These are phyloP conservation scores for Drosophila albomicans DNA, from an alignment of 1,140 invertebrate genomes.

Conservation along the genomic window DNA sequence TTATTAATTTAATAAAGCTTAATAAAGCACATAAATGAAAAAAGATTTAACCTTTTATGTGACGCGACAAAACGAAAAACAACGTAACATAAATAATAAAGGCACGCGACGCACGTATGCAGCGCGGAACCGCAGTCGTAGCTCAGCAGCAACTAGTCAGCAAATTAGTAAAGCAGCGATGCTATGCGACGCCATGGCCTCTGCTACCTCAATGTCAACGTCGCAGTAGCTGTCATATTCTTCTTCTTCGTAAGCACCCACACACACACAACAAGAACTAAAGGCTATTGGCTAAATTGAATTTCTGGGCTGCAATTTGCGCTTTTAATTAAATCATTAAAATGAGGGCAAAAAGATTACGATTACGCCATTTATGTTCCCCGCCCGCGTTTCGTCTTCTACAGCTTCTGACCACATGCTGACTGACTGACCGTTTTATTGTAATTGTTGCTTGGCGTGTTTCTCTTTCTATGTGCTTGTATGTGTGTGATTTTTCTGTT, in stretches of 20 bases:
- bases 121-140: constrained; percentile 1
- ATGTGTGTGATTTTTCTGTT: constrained; percentile 13
- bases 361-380: constrained; percentile 74
- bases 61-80: constrained; percentile 24
- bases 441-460: constrained; percentile 26
- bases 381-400: neutral
- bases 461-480: neutral
- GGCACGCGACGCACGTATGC: constrained; percentile 50
- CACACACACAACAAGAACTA: constrained; percentile 27
- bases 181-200: constrained; percentile 19
- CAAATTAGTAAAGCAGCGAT: constrained; percentile 15
- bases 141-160: neutral
- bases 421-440: constrained; percentile 10
- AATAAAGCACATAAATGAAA: constrained; percentile 20
- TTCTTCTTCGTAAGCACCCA: constrained; percentile 29
- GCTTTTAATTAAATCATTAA: constrained; percentile 81
- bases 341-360: constrained; percentile 78
- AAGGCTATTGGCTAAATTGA: constrained; percentile 66
- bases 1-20: constrained; percentile 36
- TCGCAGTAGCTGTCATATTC: constrained; percentile 17
- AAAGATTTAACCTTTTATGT: constrained; percentile 22
- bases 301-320: constrained; percentile 74
- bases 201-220: constrained; percentile 54
- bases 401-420: constrained; percentile 1
- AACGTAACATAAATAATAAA: constrained; percentile 29